Evolutionary conservation across 2,888 invertebrate genomes (phyloP).

Genomic region (Cepaea hortensis): DNA sequence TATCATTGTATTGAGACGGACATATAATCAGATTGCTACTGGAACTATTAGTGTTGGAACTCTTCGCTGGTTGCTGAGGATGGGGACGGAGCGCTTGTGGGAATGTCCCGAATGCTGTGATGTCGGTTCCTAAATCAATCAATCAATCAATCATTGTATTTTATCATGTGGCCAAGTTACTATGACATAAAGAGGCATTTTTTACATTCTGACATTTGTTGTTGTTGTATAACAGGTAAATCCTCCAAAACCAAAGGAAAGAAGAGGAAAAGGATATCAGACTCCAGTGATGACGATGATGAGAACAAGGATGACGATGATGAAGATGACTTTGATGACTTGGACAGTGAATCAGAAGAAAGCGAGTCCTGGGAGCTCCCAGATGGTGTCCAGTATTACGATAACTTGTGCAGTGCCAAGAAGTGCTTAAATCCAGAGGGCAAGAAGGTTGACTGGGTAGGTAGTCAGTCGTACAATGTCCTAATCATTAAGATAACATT

Average conservation of each 20-base stretch:
- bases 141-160: too few relatives aligned
- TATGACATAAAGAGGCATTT: not conserved
- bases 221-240: not conserved
- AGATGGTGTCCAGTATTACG: constrained; percentile 43
- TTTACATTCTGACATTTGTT: not conserved
- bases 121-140: too few relatives aligned
- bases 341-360: not conserved
- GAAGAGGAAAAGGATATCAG: constrained; percentile 20
- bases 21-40: too few relatives aligned
- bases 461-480: not conserved
- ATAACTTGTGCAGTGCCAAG: constrained; percentile 39
- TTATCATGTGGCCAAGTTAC: not conserved
- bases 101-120: too few relatives aligned
- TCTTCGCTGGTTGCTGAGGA: too few relatives aligned
- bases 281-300: constrained; percentile 29
- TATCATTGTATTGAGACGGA: too few relatives aligned
- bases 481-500: not conserved
- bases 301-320: not conserved
- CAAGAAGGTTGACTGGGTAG: constrained; percentile 44
- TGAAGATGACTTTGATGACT: not conserved
- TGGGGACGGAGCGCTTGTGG: too few relatives aligned
- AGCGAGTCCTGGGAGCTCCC: constrained; percentile 38
- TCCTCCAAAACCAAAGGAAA: constrained; percentile 5
- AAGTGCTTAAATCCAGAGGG: constrained; percentile 40
- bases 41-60: too few relatives aligned